Evolutionary conservation across 2,888 invertebrate genomes (phyloP).

Genomic region (Thereva nobilitata): DNA sequence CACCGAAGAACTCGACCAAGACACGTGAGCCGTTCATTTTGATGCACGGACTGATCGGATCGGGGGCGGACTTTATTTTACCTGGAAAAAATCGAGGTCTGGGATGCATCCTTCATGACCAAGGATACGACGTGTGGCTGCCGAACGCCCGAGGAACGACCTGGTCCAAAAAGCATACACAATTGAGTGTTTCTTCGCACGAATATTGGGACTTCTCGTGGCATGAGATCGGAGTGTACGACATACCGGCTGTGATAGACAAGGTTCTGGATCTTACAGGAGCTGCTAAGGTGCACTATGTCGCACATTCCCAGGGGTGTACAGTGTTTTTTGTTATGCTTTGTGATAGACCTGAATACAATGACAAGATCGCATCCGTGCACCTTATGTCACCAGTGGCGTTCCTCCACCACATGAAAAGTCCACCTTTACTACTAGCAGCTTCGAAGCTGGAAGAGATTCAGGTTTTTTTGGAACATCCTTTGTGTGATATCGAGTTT

Average conservation of each 20-base stretch:
- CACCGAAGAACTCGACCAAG: conserved; percentile 45
- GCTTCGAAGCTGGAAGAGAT: neutral
- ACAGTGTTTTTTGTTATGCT: conserved; percentile 49
- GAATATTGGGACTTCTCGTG: conserved; percentile 54
- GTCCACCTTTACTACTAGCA: neutral
- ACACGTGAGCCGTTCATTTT: conserved; percentile 43
- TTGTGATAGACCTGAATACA: conserved; percentile 49
- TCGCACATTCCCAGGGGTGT: conserved; percentile 54
- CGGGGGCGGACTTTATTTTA: conserved; percentile 51
- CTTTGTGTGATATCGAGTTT: too few relatives aligned
- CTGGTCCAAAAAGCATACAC: conserved; percentile 49
- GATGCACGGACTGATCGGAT: conserved; percentile 50
- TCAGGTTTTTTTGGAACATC: neutral
- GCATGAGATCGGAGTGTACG: conserved; percentile 54
- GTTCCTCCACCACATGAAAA: conserved; percentile 22
- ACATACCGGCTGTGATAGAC: conserved; percentile 52
- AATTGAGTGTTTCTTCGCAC: conserved; percentile 13
- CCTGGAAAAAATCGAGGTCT: conserved; percentile 48
- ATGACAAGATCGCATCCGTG: conserved; percentile 50
- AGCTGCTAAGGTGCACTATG: conserved; percentile 49
- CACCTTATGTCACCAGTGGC: conserved; percentile 52
- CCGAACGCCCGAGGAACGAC: conserved; percentile 52
- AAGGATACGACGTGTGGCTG: conserved; percentile 54
- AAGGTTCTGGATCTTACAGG: conserved; percentile 47
- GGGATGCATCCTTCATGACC: conserved; percentile 50